Evolutionary conservation across 2,888 invertebrate genomes (phyloP).

Genomic region (Netelia melanura): DNA sequence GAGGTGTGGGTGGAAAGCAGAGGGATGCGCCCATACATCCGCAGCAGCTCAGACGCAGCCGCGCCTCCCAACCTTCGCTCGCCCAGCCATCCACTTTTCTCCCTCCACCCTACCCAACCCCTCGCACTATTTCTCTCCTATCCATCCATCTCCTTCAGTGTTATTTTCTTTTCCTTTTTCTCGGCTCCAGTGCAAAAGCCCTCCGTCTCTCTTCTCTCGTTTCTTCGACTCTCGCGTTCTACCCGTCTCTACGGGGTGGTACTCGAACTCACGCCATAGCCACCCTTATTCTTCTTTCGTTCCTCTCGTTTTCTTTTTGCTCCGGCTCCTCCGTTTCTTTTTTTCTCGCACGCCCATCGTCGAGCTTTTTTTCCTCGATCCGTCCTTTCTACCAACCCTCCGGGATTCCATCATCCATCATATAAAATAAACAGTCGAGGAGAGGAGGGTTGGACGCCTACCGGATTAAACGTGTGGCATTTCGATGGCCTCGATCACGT

Average conservation of each 20-base stretch:
- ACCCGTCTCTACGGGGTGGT: constrained; percentile 18
- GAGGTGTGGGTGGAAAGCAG: constrained; percentile 66
- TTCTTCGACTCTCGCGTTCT: constrained; percentile 59
- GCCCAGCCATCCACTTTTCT: constrained; percentile 68
- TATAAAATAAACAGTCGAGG: constrained; percentile 78
- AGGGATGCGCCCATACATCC: constrained; percentile 81
- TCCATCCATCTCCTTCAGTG: constrained; percentile 70
- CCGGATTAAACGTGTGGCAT: constrained; percentile 67
- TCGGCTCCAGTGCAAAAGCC: constrained; percentile 39
- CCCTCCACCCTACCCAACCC: constrained; percentile 56
- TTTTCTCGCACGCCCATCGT: constrained; percentile 56
- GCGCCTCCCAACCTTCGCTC: constrained; percentile 75
- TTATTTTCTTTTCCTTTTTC: constrained; percentile 33
- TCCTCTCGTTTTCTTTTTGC: constrained; percentile 66
- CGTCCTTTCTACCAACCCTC: constrained; percentile 57
- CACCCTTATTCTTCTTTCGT: constrained; percentile 39
- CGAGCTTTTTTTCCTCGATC: constrained; percentile 39
- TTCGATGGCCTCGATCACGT: constrained; percentile 71
- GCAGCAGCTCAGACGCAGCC: constrained; percentile 82
- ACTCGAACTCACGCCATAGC: constrained; percentile 26
- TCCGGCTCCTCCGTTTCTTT: constrained; percentile 63
- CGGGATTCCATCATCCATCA: constrained; percentile 78
- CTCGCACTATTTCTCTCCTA: constrained; percentile 70
- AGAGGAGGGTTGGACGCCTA: constrained; percentile 66
- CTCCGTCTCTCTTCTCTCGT: constrained; percentile 65